A percentile compares a stretch with the other conserved stretches of the same genome.
Evolutionary conservation across 2,113 vertebrate genomes (phyloP).

Genomic region (Apteryx owenii): DNA sequence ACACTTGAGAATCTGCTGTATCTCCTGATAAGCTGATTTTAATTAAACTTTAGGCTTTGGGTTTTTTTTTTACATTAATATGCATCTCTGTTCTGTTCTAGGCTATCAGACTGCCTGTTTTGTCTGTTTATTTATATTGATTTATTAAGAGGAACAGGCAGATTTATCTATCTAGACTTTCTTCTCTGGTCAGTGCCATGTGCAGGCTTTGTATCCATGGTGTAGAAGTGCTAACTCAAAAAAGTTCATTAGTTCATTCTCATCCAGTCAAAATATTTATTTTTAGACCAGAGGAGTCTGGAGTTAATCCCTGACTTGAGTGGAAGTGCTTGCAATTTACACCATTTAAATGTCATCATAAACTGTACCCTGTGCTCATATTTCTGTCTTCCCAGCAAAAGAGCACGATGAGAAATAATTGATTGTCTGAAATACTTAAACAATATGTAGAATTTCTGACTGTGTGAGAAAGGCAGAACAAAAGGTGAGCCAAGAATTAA

Average conservation of each 20-base stretch:
- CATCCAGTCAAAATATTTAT: slow-evolving; percentile 41
- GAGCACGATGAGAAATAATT: neutral
- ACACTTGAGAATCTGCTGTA: neutral
- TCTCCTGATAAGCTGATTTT: neutral
- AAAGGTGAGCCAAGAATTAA: slow-evolving; percentile 40
- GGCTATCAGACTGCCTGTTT: neutral
- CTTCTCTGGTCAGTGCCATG: neutral
- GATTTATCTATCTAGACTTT: neutral
- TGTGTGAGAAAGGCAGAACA: slow-evolving; percentile 10
- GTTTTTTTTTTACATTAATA: neutral
- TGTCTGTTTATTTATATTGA: neutral
- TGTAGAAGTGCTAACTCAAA: neutral
- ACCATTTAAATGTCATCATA: neutral
- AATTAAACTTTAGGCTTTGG: neutral
- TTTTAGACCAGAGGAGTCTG: slow-evolving; percentile 1
- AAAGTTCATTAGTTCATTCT: slow-evolving; percentile 1
- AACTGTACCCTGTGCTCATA: neutral
- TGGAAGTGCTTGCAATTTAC: slow-evolving; percentile 36
- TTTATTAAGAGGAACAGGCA: neutral
- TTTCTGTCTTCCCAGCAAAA: neutral
- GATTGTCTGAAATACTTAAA: neutral
- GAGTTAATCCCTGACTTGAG: neutral
- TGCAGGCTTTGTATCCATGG: neutral
- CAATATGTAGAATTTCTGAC: neutral
- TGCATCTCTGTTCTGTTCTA: neutral